A percentile compares a stretch with the other conserved stretches of the same genome.
phyloP scores from a whole-genome alignment of 2,113 vertebrate species.

The Isurus oxyrinchus region DNA sequence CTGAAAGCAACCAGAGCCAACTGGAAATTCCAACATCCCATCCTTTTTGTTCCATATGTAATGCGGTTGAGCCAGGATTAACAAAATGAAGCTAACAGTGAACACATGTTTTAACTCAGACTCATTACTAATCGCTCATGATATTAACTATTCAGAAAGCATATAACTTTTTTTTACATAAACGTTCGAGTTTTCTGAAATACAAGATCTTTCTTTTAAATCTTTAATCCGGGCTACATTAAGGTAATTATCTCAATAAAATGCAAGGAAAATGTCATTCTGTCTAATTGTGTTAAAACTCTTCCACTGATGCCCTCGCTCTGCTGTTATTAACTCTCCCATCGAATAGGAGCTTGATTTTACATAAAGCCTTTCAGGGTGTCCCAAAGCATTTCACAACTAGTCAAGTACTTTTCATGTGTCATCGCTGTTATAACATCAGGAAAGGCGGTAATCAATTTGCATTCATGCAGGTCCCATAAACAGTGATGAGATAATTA shows the following conservation, averaged over 20 bases:
- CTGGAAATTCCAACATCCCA: constrained; percentile 15
- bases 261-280: neutral
- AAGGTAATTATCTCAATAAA: neutral
- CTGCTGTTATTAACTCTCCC: neutral
- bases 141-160: neutral
- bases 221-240: neutral
- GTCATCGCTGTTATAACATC: neutral
- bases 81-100: neutral
- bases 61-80: neutral
- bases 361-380: neutral
- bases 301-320: neutral
- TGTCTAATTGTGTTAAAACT: neutral
- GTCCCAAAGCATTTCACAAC: neutral
- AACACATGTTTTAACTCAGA: neutral
- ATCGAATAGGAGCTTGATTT: neutral
- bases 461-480: neutral
- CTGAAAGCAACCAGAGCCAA: neutral
- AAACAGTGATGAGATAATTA: neutral
- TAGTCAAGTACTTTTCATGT: neutral
- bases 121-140: neutral
- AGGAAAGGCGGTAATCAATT: neutral
- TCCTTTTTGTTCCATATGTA: neutral
- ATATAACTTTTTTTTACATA: neutral
- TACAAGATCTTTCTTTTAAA: neutral
- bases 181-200: neutral